Conservation (phyloP, 2,888 invertebrate genomes). For the Rotaria socialis region DNA sequence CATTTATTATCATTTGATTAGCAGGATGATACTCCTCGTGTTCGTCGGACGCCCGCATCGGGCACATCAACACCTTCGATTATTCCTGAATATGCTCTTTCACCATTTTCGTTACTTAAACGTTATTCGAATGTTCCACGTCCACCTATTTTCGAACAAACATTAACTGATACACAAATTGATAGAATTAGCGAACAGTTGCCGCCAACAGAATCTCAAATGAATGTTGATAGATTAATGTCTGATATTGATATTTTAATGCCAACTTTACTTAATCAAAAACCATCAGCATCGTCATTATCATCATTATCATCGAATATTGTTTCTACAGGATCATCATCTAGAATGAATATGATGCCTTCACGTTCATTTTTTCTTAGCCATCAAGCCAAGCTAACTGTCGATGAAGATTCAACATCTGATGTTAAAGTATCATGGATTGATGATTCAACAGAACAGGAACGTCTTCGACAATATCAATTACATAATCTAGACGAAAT, state of each 20-base stretch:
- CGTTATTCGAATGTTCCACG: constrained; percentile 2
- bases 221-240: constrained; percentile 4
- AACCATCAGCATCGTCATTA: not conserved
- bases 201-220: constrained; percentile 34
- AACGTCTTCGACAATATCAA: constrained; percentile 14
- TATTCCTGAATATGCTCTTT: constrained; percentile 31
- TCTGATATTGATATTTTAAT: constrained; percentile 13
- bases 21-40: constrained; percentile 2
- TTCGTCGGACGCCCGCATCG: not conserved
- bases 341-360: not conserved
- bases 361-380: constrained; percentile 4
- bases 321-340: not conserved
- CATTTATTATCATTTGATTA: not conserved
- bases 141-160: constrained; percentile 1
- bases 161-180: constrained; percentile 18
- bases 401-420: not conserved
- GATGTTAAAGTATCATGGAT: not conserved
- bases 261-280: not conserved
- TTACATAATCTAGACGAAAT: constrained; percentile 17
- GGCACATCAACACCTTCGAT: not conserved
- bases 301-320: not conserved
- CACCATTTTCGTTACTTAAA: constrained; percentile 18
- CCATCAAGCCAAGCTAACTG: not conserved
- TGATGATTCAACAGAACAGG: constrained; percentile 2
- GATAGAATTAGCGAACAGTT: not conserved